Evolutionary conservation across 2,113 vertebrate genomes (phyloP), one percentile per base, ranked within the genome.

Genomic region (Oxyura jamaicensis): DNA sequence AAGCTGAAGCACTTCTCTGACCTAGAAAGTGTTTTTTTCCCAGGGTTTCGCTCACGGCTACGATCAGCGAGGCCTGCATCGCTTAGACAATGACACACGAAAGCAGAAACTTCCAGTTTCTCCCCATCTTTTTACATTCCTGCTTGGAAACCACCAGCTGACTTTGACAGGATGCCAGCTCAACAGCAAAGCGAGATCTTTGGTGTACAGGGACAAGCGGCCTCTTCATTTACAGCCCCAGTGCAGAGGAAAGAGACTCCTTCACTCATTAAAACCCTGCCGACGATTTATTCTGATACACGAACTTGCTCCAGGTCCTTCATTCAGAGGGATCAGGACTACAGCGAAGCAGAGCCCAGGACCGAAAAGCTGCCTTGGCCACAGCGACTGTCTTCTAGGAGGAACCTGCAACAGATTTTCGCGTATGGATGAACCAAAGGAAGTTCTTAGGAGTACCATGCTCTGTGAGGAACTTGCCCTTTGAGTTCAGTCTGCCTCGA

Each of bases 11-110:
- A 46, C 36, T 83, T 55, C 36, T 25, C 46, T 91, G 85, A 79
- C 53, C 62, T 33, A 82, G 12, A 55, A 91, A 91, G 20, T 19
- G 12, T 0, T 89, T 20, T 90, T 53, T 77, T 53, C 84, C 83
- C 83, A 66, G 39, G 42, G 26, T 76, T 20, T 56, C 67, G 13
- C 48, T 80, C 55, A 76, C 25, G 46, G 22, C 48, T 39, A 3
- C 4, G 18, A 25, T 59, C 36, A 67, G 62, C 42, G 58, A 39
- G 8, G 33, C 13, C 56, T 36, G 8, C 8, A 53, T 44, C 3
- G 4, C 4, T 8, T 8, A 6, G 69, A 21, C 1, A 0, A 13
- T 25, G 55, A 3, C 31, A 28, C 33, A 42, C 44, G 19, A 59
- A 65, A 31, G 28, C 36, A 75, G 50, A 33, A 41, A 16, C 25